Conservation (phyloP, 2,888 invertebrate species). For the Apocheima hispidaria region DNA sequence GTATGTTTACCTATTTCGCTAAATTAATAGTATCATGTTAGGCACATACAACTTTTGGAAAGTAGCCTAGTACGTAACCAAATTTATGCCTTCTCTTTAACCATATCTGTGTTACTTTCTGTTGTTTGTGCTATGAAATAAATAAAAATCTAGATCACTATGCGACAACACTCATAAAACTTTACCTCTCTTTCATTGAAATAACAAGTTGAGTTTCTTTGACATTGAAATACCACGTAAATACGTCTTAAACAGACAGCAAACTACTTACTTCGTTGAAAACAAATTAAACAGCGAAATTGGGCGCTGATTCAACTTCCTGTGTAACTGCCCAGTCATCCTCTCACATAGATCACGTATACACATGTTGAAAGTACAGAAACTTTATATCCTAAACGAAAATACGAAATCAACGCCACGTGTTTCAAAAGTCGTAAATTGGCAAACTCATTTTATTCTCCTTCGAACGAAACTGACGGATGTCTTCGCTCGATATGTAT, state of each 20-base stretch:
- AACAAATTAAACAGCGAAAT: neutral
- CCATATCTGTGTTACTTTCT: too few species aligned
- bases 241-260: neutral
- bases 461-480: constrained; percentile 40
- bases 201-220: neutral
- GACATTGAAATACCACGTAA: neutral
- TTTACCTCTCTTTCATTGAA: neutral
- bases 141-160: constrained; percentile 2
- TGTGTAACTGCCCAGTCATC: constrained; percentile 1
- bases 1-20: too few species aligned
- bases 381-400: constrained; percentile 12
- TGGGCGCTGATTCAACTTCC: neutral
- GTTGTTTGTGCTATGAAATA: too few species aligned
- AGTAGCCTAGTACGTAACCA: too few species aligned
- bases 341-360: neutral
- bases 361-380: neutral
- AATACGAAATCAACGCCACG: constrained; percentile 31
- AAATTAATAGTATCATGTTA: too few species aligned
- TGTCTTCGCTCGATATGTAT: constrained; percentile 30
- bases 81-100: too few species aligned
- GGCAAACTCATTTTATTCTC: constrained; percentile 37
- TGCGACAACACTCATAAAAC: too few species aligned
- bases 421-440: constrained; percentile 42
- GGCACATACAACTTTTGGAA: too few species aligned
- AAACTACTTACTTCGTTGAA: neutral